Evolutionary conservation across 2,113 vertebrate species (phyloP).

Genomic region (Tyto alba): DNA sequence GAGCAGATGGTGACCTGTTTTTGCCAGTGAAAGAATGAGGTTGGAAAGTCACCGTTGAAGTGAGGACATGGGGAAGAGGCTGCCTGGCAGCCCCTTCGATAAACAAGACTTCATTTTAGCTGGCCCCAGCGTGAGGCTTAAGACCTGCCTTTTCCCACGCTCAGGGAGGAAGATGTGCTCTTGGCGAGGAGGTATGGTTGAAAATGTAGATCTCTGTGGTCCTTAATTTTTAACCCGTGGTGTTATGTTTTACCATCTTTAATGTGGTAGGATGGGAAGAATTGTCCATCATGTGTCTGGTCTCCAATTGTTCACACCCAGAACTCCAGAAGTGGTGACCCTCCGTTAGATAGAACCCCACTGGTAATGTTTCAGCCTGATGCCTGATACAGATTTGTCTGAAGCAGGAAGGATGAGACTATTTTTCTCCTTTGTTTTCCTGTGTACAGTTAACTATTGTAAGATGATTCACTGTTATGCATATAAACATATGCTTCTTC

Average conservation of each 20-base stretch:
- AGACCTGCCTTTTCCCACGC: background rate
- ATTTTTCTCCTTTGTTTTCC: background rate
- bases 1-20: slow-evolving; percentile 47
- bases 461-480: background rate
- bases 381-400: background rate
- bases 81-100: background rate
- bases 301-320: rapidly evolving
- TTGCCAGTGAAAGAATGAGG: background rate
- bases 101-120: background rate
- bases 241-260: background rate
- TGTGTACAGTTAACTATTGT: background rate
- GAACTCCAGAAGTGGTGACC: background rate
- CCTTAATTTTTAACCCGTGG: rapidly evolving
- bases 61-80: background rate
- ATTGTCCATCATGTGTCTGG: rapidly evolving
- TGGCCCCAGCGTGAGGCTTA: background rate
- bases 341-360: rapidly evolving
- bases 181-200: background rate
- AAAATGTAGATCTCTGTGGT: rapidly evolving
- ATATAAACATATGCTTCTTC: background rate
- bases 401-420: background rate
- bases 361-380: background rate
- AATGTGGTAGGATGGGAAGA: background rate
- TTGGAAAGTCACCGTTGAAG: background rate
- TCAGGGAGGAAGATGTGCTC: background rate